Conservation (phyloP, 1,140 invertebrate genomes). For the Aphidius gifuensis region DNA sequence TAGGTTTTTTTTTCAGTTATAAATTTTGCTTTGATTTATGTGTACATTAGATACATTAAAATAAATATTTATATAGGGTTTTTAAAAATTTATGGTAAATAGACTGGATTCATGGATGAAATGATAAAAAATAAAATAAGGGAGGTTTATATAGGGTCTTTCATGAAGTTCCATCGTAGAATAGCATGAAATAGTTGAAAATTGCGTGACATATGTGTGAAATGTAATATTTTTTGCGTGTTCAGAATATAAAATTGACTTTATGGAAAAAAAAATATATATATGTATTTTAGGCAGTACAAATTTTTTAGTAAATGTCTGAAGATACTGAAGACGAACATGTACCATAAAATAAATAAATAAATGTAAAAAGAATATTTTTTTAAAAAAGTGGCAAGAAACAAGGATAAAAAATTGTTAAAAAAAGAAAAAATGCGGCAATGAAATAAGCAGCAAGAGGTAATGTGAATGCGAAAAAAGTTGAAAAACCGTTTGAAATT, state of each 20-base stretch:
- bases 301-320: conserved; percentile 7
- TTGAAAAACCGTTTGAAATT: conserved; percentile 30
- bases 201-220: conserved; percentile 36
- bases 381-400: conserved; percentile 13
- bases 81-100: too few relatives aligned
- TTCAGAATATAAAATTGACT: conserved; percentile 35
- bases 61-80: too few relatives aligned
- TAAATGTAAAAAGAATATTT: conserved; percentile 5
- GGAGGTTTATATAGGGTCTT: too few relatives aligned
- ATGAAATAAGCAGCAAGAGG: conserved; percentile 10
- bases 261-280: not conserved
- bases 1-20: too few relatives aligned
- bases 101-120: too few relatives aligned
- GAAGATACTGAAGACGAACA: conserved; percentile 13
- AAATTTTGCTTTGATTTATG: too few relatives aligned
- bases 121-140: too few relatives aligned
- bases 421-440: conserved; percentile 12
- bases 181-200: conserved; percentile 18
- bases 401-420: conserved; percentile 12
- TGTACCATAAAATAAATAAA: conserved; percentile 4
- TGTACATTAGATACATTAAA: too few relatives aligned
- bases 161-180: not conserved
- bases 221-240: conserved; percentile 38
- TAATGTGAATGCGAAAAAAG: conserved; percentile 2
- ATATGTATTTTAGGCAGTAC: conserved; percentile 18